Evolutionary conservation across 2,888 invertebrate genomes (phyloP), one percentile per base, ranked within the genome.

Genomic region (Timandra comae): DNA sequence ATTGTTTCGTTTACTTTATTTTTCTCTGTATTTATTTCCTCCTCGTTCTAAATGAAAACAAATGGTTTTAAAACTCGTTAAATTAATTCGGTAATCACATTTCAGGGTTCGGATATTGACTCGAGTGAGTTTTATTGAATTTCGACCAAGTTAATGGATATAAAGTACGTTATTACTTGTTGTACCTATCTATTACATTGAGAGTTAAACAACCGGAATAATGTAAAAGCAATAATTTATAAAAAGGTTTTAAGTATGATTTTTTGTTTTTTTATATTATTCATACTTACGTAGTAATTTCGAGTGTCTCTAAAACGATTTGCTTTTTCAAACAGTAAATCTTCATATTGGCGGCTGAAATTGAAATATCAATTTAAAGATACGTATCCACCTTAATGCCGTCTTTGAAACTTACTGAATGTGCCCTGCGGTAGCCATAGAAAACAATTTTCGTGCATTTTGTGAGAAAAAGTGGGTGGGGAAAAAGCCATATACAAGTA

Each of bases 341-440:
- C 68, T 55, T 76, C 74, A 41, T 78, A 79, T 27, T 61, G 57
- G 19, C 62, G 53, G 27, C 79, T 80, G 59, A 16, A 64, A 67
- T 36, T 27, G 33, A 29, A 40, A 39, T n/a, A 40, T 16, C 16
- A 6, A 16, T 16, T 3, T 5, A 16, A 16, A 16, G 2, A 8
- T n/a, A n/a, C n/a, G n/a, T n/a, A n/a, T n/a, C n/a, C n/a, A n/a
- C n/a, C n/a, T n/a, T n/a, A n/a, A n/a, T n/a, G n/a, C n/a, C n/a
- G n/a, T n/a, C n/a, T n/a, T n/a, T n/a, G n/a, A n/a, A n/a, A n/a
- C n/a, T n/a, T n/a, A n/a, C n/a, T n/a, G n/a, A n/a, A n/a, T n/a
- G n/a, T n/a, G n/a, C n/a, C n/a, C n/a, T n/a, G n/a, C n/a, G n/a
- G n/a, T n/a, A n/a, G n/a, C n/a, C n/a, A n/a, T n/a, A n/a, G n/a